Conservation (phyloP, 2,888 invertebrate genomes). For the Drosophila yooni region DNA sequence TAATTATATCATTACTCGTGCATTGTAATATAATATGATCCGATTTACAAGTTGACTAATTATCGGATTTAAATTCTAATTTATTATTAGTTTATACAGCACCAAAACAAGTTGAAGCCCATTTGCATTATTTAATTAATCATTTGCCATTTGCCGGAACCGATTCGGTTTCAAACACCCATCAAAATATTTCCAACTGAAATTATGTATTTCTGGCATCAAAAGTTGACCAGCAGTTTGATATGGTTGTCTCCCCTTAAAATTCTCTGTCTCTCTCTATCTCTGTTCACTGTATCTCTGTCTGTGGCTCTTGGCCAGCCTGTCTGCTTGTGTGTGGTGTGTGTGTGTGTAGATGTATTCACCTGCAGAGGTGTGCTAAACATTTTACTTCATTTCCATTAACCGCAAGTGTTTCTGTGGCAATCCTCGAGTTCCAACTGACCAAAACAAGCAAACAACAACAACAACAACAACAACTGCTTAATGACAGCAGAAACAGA, state of each 20-base stretch:
- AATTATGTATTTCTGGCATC: not conserved
- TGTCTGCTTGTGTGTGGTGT: slow-evolving; percentile 19
- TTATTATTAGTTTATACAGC: not conserved
- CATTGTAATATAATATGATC: not conserved
- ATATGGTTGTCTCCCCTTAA: no score
- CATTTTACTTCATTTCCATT: slow-evolving; percentile 49
- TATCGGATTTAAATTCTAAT: not conserved
- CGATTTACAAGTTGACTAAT: not conserved
- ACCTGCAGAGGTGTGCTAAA: slow-evolving; percentile 37
- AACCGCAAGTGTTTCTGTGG: slow-evolving; percentile 52
- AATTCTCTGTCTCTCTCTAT: not conserved
- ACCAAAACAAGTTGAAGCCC: not conserved
- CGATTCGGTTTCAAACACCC: not conserved
- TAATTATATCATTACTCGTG: not conserved
- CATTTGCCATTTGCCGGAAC: not conserved
- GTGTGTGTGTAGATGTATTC: slow-evolving; percentile 6
- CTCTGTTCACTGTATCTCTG: not conserved
- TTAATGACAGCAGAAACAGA: not conserved
- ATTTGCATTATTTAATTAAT: not conserved
- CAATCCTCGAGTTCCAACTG: slow-evolving; percentile 31
- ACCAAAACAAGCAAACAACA: slow-evolving; percentile 29
- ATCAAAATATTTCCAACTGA: not conserved
- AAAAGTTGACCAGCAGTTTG: not conserved
- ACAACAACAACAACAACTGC: slow-evolving; percentile 18
- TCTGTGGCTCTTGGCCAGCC: slow-evolving; percentile 11